Evolutionary conservation across 2,888 invertebrate species (phyloP).

Genomic region (Agrotis segetum): DNA sequence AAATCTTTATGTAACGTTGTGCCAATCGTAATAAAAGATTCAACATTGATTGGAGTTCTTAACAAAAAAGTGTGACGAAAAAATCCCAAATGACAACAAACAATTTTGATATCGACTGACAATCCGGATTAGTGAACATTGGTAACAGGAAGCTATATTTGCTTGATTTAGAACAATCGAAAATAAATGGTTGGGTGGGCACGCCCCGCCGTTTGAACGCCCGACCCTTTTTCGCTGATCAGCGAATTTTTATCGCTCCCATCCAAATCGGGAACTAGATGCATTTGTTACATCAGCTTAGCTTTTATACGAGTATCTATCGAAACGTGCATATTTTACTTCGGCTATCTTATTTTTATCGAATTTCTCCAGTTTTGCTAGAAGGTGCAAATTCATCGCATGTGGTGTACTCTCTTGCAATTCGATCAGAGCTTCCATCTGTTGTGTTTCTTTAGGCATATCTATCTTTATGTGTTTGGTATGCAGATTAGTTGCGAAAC

Average conservation of each 20-base stretch:
- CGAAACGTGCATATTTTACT: conserved; percentile 45
- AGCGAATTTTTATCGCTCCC: conserved; percentile 77
- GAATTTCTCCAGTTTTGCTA: conserved; percentile 27
- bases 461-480: conserved; percentile 70
- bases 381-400: conserved; percentile 23
- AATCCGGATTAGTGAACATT: conserved; percentile 26
- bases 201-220: conserved; percentile 73
- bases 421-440: conserved; percentile 35
- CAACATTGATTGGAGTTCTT: conserved; percentile 15
- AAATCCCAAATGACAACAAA: neutral
- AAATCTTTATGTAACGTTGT: conserved; percentile 31
- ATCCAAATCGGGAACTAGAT: conserved; percentile 68
- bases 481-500: conserved; percentile 77
- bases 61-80: conserved; percentile 1
- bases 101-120: conserved; percentile 18
- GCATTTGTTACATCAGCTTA: conserved; percentile 64
- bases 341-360: conserved; percentile 12
- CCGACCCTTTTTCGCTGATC: conserved; percentile 71
- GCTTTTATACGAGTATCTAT: conserved; percentile 39
- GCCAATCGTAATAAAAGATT: conserved; percentile 24
- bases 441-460: conserved; percentile 62
- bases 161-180: conserved; percentile 68
- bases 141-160: conserved; percentile 57
- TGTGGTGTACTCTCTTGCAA: conserved; percentile 26
- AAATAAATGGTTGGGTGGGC: conserved; percentile 74